Evolutionary conservation across 2,888 invertebrate species (phyloP).

Genomic region (Lasius fuliginosus): DNA sequence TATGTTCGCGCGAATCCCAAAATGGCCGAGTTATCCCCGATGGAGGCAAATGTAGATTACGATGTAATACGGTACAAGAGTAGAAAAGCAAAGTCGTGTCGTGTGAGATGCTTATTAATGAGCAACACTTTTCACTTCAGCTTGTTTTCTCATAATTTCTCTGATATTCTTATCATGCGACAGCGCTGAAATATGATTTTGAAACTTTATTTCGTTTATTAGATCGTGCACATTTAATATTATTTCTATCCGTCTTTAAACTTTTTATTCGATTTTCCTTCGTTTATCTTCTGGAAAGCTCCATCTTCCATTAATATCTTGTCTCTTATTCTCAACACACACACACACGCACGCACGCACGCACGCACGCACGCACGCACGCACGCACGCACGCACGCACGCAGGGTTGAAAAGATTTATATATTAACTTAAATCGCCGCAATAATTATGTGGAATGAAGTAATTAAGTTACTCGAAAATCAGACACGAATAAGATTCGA

Average conservation of each 20-base stretch:
- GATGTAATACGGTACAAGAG: slow-evolving; percentile 22
- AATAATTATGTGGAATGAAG: neutral
- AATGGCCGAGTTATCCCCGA: slow-evolving; percentile 8
- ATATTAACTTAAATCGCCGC: neutral
- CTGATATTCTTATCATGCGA: slow-evolving; percentile 16
- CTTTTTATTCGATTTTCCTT: neutral
- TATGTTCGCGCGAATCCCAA: neutral
- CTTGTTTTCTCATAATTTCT: slow-evolving; percentile 2
- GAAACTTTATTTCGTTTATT: neutral
- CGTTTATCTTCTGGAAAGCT: neutral
- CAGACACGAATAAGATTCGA: neutral
- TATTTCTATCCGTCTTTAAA: slow-evolving; percentile 6
- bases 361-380: no score
- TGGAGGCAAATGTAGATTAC: slow-evolving; percentile 34
- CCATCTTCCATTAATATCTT: neutral
- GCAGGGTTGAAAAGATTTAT: neutral
- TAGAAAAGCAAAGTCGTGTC: slow-evolving; percentile 48
- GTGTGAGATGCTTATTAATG: slow-evolving; percentile 41
- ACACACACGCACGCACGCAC: no score
- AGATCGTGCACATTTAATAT: neutral
- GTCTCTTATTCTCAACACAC: neutral
- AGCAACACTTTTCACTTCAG: slow-evolving; percentile 42
- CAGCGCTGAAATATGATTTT: slow-evolving; percentile 15
- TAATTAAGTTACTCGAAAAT: slow-evolving; percentile 1
- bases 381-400: no score